Base-by-base conservation (phyloP, 2,797 vertebrate species). In the Myotis daubentonii region DNA sequence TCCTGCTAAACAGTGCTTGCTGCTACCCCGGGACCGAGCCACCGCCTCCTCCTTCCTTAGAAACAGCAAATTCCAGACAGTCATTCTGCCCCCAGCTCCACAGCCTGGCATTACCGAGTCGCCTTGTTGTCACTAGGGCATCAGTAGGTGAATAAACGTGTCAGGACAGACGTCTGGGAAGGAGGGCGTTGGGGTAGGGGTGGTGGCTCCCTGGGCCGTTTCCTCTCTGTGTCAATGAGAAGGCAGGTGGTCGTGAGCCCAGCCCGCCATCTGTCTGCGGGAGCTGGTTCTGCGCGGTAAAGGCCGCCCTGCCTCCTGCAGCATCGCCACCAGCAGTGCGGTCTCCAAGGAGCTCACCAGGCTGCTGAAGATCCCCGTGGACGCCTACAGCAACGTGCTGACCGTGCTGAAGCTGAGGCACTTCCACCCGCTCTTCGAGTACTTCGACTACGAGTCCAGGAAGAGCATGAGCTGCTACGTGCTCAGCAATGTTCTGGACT, bases 401-500 rank as follows among this genome's bases (percentile, higher is more conserved):
- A 99, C 99, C 0, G 99, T 99, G 92, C 98, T 99, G 97, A 99
- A 99, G 96, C 98, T 99, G 94, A 99, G 99, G 93, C 99, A 99
- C 95, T 99, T 99, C 97, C 99, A 99, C 0, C 99, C 99, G 0
- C 99, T 99, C 80, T 99, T 99, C 30, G 99, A 99, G 95, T 99
- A 99, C 97, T 99, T 99, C 5, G 99, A 99, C 98, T 99, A 99
- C 0, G 99, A 99, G 96, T 99, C 99, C 1, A 99, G 99, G 97
- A 99, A 99, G 97, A 99, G 98, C 98, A 99, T 99, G 99, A 99
- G 99, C 94, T 99, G 99, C 98, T 99, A 99, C 0, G 99, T 99
- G 74, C 98, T 99, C 94, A 99, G 98, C 98, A 99, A 99, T 87
- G 99, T 99, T 0, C 98, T 99, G 98, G 99, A 99, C 95, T 99